Percentiles rank a stretch among this genome's conserved stretches.
These are phyloP conservation scores for Orcinus orca DNA, from an alignment of 2,113 vertebrate species.

Conservation along the genomic window DNA sequence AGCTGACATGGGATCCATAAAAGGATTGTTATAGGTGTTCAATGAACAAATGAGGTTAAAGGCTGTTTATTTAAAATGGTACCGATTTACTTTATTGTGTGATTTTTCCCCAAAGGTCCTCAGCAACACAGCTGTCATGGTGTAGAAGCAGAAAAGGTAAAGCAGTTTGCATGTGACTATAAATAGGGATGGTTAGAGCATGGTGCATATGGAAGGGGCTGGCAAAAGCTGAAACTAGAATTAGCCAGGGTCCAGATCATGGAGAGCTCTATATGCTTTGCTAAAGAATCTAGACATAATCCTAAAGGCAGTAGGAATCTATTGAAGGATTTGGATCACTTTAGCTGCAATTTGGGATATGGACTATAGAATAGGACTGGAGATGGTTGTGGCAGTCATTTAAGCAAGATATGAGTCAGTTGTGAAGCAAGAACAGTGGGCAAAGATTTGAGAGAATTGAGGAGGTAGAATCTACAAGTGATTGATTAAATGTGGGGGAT, in stretches of 20 bases:
- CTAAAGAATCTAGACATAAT: neutral
- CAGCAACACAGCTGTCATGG: slow-evolving; percentile 1
- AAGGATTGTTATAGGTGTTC: neutral
- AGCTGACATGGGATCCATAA: neutral
- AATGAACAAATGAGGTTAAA: neutral
- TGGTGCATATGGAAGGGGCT: neutral
- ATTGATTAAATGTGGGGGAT: neutral
- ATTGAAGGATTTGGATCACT: neutral
- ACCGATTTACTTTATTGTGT: neutral
- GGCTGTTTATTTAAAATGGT: neutral
- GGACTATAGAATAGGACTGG: neutral
- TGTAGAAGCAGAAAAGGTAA: neutral
- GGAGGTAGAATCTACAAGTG: neutral
- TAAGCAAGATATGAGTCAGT: neutral
- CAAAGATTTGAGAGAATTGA: neutral
- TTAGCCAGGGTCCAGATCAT: neutral
- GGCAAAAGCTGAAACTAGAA: neutral
- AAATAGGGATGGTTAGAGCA: neutral
- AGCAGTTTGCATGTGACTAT: neutral
- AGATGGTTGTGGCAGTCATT: neutral
- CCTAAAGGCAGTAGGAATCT: neutral
- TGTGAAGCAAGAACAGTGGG: neutral
- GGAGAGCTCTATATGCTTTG: neutral
- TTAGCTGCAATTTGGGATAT: neutral
- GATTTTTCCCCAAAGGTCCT: neutral